Evolutionary conservation across 1,140 invertebrate species (phyloP).

Genomic region (Calliphora vicina): DNA sequence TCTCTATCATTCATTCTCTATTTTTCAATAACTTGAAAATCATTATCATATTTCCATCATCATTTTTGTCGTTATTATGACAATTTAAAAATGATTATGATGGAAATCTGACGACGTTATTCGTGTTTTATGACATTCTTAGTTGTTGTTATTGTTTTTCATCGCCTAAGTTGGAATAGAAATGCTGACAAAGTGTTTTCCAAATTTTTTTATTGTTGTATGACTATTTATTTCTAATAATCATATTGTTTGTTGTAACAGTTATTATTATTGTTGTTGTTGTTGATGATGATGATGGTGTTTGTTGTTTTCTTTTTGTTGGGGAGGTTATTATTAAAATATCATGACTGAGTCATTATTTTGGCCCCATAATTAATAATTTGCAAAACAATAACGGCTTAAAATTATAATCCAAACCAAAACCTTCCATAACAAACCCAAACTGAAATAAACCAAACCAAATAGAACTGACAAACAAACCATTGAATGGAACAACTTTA

Average conservation of each 20-base stretch:
- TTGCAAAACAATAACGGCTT: slow-evolving; percentile 25
- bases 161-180: not conserved
- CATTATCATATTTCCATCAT: not conserved
- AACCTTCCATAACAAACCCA: not conserved
- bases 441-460: no score
- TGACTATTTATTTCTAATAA: not conserved
- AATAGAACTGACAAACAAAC: not conserved
- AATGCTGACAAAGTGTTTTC: not conserved
- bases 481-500: not conserved
- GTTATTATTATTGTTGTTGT: not conserved
- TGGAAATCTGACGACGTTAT: not conserved
- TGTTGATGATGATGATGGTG: not conserved
- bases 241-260: not conserved
- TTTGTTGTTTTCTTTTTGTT: not conserved
- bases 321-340: not conserved
- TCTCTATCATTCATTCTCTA: no score
- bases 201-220: not conserved
- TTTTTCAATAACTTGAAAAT: not conserved
- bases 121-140: not conserved
- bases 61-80: not conserved
- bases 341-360: slow-evolving; percentile 12
- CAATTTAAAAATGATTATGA: not conserved
- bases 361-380: slow-evolving; percentile 24
- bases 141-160: not conserved
- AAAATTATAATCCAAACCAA: slow-evolving; percentile 3